Conservation (phyloP, 2,797 vertebrate genomes). For the Serranus cabrilla region DNA sequence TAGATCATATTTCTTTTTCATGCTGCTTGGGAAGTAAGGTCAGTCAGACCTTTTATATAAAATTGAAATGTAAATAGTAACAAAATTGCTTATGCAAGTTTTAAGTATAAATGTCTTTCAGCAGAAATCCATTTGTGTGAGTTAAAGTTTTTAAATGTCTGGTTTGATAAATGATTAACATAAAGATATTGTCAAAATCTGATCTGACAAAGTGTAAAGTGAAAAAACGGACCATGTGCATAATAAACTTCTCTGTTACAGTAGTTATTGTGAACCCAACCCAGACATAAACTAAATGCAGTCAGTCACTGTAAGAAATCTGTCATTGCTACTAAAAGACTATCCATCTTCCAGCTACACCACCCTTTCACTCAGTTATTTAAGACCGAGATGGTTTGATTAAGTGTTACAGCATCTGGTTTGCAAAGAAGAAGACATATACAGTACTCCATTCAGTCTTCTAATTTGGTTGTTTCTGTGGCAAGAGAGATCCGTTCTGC, state of each 20-base stretch:
- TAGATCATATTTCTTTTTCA: constrained; percentile 1
- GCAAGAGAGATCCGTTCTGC: constrained; percentile 9
- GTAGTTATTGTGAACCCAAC: background rate
- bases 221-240: background rate
- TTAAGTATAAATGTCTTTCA: background rate
- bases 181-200: background rate
- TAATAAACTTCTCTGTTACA: constrained; percentile 22
- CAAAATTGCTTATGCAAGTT: background rate
- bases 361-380: constrained; percentile 24
- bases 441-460: constrained; percentile 25
- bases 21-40: constrained; percentile 28
- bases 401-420: constrained; percentile 12
- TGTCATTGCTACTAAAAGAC: constrained; percentile 19
- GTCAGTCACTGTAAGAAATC: constrained; percentile 16
- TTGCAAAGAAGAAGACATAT: constrained; percentile 22
- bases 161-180: too few species aligned
- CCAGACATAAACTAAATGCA: constrained; percentile 41
- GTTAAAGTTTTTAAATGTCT: too few species aligned
- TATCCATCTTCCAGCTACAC: constrained; percentile 12
- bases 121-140: background rate
- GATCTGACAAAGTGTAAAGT: background rate
- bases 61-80: background rate
- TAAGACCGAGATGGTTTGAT: constrained; percentile 31
- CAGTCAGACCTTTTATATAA: constrained; percentile 16
- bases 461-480: constrained; percentile 26